Percentiles rank a stretch among this genome's conserved stretches.
Conservation (phyloP, 2,113 vertebrate species). For the Mola mola region DNA sequence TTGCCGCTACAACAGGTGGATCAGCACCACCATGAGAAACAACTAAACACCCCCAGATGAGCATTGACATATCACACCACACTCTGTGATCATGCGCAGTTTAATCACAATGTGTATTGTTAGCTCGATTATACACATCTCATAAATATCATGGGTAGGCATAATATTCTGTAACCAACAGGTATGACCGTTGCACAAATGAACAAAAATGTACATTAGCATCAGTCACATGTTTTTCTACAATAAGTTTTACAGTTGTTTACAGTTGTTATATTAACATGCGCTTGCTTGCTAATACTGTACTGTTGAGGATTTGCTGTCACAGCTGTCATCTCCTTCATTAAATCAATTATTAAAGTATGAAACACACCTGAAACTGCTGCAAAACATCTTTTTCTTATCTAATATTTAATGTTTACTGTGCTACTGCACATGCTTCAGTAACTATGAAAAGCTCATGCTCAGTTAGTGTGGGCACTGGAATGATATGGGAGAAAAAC, state of each 20-base stretch:
- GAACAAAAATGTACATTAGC: conserved; percentile 20
- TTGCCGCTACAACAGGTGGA: conserved; percentile 83
- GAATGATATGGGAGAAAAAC: conserved; percentile 43
- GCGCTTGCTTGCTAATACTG: conserved; percentile 6
- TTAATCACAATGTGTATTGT: conserved; percentile 40
- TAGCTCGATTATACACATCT: conserved; percentile 1
- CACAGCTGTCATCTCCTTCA: neutral
- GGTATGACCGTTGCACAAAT: conserved; percentile 4
- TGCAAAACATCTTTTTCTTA: conserved; percentile 12
- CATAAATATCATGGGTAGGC: conserved; percentile 5
- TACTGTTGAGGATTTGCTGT: neutral
- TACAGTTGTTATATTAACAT: conserved; percentile 20
- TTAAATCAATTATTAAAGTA: neutral
- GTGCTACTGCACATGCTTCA: conserved; percentile 29
- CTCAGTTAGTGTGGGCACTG: conserved; percentile 18
- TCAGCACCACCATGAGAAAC: conserved; percentile 59
- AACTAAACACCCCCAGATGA: conserved; percentile 60
- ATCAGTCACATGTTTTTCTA: conserved; percentile 13
- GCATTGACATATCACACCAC: neutral
- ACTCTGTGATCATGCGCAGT: neutral
- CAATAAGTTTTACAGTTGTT: conserved; percentile 17
- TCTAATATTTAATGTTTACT: conserved; percentile 5
- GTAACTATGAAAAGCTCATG: conserved; percentile 19
- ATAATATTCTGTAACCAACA: conserved; percentile 5
- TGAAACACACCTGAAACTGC: neutral